Evolutionary conservation across 2,888 invertebrate species (phyloP), one percentile per base, ranked within the genome.

Genomic region (Oscheius sp.): DNA sequence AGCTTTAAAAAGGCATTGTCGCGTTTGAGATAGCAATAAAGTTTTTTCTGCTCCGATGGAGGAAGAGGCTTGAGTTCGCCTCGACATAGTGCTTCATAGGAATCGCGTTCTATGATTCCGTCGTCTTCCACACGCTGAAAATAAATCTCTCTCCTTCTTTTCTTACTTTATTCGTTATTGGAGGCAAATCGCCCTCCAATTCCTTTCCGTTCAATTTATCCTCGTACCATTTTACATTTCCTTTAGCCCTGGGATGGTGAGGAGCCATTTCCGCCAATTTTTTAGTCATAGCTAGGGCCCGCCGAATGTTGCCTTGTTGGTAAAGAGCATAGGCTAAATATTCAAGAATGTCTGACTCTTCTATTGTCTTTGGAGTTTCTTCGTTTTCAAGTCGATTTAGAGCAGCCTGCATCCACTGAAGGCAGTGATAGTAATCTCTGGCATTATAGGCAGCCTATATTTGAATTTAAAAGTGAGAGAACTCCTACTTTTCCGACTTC

Each of bases 291-390:
- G 91, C 91, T 73, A 96, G 88, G 0, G 98, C 98, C 65, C 91
- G 90, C 73, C 91, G 91, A 2, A 94, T 90, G 87, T 96, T 93
- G 68, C 94, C 96, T 93, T 89, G 89, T 87, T 89, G 87, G 87
- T 94, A 98, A 72, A 93, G 92, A 15, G 95, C 92, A 89, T 95
- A 98, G 33, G 96, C 93, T 72, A 98, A 90, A 88, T 97, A 96
- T 69, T 98, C 98, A 66, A 97, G 89, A 78, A 97, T 92, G 37
- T 86, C 86, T 0, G 72, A 53, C 65, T 81, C 77, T 33, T 80
- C 80, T 0, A 79, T 74, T 8, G 75, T 72, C 42, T 72, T 55
- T 25, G 80, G 78, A n/a, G n/a, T n/a, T 8, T 42, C 48, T 55
- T 83, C 83, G 52, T 77, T 71, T 52, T 82, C 80, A 23, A 79